A percentile compares a stretch with the other conserved stretches of the same genome.
phyloP scores from a whole-genome alignment of 2,888 invertebrate species.

The Netelia inedita region DNA sequence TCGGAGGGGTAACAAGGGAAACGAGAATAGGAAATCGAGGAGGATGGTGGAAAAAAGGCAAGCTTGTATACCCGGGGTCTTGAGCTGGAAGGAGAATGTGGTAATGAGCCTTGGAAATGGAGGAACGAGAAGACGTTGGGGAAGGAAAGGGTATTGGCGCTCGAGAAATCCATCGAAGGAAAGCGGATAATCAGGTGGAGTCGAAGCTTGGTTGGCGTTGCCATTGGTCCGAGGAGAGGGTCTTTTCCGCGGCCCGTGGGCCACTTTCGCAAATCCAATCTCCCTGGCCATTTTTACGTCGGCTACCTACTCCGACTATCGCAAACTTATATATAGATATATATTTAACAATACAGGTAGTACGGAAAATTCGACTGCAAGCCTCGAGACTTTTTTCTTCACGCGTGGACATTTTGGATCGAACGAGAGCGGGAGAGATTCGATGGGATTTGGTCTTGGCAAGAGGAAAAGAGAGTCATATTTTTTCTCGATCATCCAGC shows the following conservation, averaged over 20 bases:
- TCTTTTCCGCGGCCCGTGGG: conserved; percentile 64
- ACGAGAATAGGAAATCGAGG: conserved; percentile 50
- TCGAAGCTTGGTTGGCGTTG: conserved; percentile 69
- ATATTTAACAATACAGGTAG: conserved; percentile 36
- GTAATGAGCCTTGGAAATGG: conserved; percentile 8
- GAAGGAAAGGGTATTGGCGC: conserved; percentile 68
- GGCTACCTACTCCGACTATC: conserved; percentile 15
- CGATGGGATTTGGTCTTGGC: conserved; percentile 1
- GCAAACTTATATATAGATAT: not conserved
- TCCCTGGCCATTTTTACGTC: conserved; percentile 78
- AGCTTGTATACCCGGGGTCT: conserved; percentile 9
- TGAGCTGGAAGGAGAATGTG: conserved; percentile 19
- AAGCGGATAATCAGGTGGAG: conserved; percentile 79
- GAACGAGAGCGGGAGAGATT: conserved; percentile 23
- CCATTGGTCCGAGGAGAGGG: conserved; percentile 47
- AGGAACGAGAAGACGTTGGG: conserved; percentile 9
- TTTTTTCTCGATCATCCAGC: conserved; percentile 54
- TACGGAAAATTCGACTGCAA: conserved; percentile 35
- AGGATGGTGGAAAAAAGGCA: not conserved
- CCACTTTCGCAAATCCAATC: conserved; percentile 82
- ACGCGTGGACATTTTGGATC: conserved; percentile 37
- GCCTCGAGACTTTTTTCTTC: conserved; percentile 46
- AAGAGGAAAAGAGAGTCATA: conserved; percentile 12
- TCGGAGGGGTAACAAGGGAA: conserved; percentile 62
- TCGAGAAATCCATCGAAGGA: conserved; percentile 81